Conservation (phyloP, 2,113 vertebrate species). For the Perca flavescens region DNA sequence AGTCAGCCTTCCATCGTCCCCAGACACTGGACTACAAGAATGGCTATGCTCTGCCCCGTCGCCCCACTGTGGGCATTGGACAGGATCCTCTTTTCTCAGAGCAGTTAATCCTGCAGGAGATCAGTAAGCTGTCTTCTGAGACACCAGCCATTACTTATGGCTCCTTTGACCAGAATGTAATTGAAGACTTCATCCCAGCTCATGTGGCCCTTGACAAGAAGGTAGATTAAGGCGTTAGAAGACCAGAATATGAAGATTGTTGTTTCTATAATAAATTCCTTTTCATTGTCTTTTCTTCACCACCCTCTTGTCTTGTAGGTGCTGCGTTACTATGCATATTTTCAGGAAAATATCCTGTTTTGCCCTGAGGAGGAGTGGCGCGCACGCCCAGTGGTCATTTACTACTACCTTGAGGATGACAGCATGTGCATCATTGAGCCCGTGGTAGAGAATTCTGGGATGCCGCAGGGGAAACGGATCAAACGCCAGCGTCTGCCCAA, state of each 20-base stretch:
- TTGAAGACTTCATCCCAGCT: slow-evolving; percentile 86
- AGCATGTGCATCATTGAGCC: slow-evolving; percentile 91
- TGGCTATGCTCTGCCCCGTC: slow-evolving; percentile 85
- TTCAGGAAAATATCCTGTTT: slow-evolving; percentile 86
- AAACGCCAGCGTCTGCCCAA: slow-evolving; percentile 91
- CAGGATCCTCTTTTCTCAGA: slow-evolving; percentile 84
- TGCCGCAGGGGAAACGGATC: slow-evolving; percentile 91
- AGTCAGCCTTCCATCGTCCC: slow-evolving; percentile 88
- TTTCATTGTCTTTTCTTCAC: background rate
- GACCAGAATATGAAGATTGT: background rate
- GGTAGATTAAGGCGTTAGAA: slow-evolving; percentile 78
- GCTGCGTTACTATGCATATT: slow-evolving; percentile 91
- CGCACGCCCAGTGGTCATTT: slow-evolving; percentile 89
- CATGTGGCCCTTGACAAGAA: slow-evolving; percentile 95
- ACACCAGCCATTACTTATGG: slow-evolving; percentile 79
- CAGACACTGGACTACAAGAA: slow-evolving; percentile 91
- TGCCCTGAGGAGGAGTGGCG: slow-evolving; percentile 86
- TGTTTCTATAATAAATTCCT: no score
- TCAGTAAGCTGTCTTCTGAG: slow-evolving; percentile 80
- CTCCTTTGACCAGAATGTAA: slow-evolving; percentile 60
- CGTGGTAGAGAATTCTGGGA: slow-evolving; percentile 89
- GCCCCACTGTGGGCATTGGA: slow-evolving; percentile 87
- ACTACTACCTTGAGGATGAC: slow-evolving; percentile 94
- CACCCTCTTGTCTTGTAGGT: slow-evolving; percentile 78
- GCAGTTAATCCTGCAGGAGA: slow-evolving; percentile 84